Percentiles rank a stretch among this genome's conserved stretches.
phyloP scores from a whole-genome alignment of 2,797 vertebrate genomes.

The Danio tinwini region DNA sequence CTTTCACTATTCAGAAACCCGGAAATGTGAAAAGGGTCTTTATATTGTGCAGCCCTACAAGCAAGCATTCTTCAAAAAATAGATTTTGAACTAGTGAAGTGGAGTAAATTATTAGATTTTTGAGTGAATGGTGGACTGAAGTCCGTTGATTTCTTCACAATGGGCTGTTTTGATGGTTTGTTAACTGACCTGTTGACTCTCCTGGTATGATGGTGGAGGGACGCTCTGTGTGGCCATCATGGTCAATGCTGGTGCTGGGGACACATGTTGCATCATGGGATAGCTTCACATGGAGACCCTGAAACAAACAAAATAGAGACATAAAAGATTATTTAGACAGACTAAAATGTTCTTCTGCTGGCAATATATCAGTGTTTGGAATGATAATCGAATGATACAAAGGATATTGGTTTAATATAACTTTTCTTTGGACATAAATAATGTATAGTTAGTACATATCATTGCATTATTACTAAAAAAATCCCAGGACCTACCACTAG shows the following conservation, averaged over 20 bases:
- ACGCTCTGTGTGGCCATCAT: slow-evolving; percentile 99
- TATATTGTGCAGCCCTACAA: too few species aligned
- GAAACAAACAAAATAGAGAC: slow-evolving; percentile 58
- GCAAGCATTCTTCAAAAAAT: too few species aligned
- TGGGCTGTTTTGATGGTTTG: background rate
- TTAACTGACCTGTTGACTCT: slow-evolving; percentile 92
- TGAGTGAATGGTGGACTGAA: too few species aligned
- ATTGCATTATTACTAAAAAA: background rate
- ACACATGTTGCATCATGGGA: slow-evolving; percentile 99
- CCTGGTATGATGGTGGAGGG: slow-evolving; percentile 98
- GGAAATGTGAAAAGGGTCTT: too few species aligned
- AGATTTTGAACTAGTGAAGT: too few species aligned
- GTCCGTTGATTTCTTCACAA: too few species aligned
- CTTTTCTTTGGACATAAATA: too few species aligned
- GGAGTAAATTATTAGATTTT: too few species aligned
- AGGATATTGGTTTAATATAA: too few species aligned
- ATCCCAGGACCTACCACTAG: slow-evolving; percentile 69
- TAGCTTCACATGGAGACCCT: slow-evolving; percentile 96
- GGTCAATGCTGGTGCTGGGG: slow-evolving; percentile 95
- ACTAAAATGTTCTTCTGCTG: background rate
- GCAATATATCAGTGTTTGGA: background rate
- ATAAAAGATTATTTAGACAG: background rate
- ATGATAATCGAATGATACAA: too few species aligned
- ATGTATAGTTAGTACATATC: too few species aligned
- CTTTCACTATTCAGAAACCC: too few species aligned